Conservation (phyloP, 1,140 invertebrate genomes). For the Drosophila orena region DNA sequence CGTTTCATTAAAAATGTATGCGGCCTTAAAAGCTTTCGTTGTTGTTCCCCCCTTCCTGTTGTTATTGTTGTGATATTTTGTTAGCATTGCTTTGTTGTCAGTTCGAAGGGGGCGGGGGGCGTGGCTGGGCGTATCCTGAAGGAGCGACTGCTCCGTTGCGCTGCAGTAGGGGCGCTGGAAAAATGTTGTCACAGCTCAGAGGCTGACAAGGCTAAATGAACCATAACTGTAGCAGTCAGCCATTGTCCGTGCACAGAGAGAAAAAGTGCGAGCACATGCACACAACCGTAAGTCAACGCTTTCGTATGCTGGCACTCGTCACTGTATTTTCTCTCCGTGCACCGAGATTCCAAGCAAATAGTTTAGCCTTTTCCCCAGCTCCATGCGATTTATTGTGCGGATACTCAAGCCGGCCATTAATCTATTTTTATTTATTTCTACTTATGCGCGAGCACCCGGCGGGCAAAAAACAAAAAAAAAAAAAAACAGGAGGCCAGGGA, state of each 20-base stretch:
- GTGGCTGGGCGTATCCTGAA: background rate
- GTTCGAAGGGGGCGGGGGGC: constrained; percentile 2
- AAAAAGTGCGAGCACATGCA: too few relatives aligned
- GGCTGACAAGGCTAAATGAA: constrained; percentile 46
- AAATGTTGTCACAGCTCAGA: constrained; percentile 29
- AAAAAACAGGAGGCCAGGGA: background rate
- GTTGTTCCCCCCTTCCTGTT: constrained; percentile 39
- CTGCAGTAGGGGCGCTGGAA: constrained; percentile 10
- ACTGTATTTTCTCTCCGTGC: background rate
- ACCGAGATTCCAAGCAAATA: background rate
- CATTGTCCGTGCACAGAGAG: background rate
- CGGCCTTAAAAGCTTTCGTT: constrained; percentile 78
- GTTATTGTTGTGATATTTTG: constrained; percentile 48
- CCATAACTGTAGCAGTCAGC: constrained; percentile 32
- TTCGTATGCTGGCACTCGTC: background rate
- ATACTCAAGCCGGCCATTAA: constrained; percentile 63
- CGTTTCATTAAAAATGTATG: constrained; percentile 83
- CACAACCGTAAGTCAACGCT: too few relatives aligned
- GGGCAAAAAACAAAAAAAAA: too few relatives aligned
- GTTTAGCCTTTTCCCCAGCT: constrained; percentile 27
- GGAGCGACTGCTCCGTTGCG: constrained; percentile 3
- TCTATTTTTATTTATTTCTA: constrained; percentile 78
- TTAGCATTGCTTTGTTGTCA: constrained; percentile 31
- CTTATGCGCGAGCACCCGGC: constrained; percentile 48
- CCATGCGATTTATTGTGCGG: constrained; percentile 60